Conservation (phyloP, 2,113 vertebrate species). For the Cephalopterus ornatus region DNA sequence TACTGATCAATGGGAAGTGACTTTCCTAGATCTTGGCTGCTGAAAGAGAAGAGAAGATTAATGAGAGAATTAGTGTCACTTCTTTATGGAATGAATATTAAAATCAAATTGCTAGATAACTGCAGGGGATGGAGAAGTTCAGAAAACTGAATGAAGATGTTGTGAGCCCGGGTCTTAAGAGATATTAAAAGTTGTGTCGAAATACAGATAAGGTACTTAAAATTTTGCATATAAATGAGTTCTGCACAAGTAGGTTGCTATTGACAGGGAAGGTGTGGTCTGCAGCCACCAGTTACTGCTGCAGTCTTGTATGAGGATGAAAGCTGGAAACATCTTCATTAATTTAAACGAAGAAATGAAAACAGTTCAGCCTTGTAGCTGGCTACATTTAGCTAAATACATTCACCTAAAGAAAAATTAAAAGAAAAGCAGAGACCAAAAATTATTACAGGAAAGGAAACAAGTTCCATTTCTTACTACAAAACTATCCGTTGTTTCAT, state of each 20-base stretch:
- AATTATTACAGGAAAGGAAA: background rate
- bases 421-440: too few relatives aligned
- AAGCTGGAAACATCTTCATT: background rate
- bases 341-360: background rate
- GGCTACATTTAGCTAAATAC: background rate
- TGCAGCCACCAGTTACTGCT: background rate
- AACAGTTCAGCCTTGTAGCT: background rate
- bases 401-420: background rate
- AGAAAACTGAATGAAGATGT: background rate
- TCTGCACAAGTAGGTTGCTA: background rate
- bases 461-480: background rate
- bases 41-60: slow-evolving; percentile 59
- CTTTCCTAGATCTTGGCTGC: slow-evolving; percentile 39
- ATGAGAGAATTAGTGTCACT: slow-evolving; percentile 39
- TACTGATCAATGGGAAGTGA: slow-evolving; percentile 49
- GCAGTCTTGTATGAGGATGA: background rate
- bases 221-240: background rate
- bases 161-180: background rate
- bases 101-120: slow-evolving; percentile 43
- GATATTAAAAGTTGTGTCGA: background rate
- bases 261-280: background rate
- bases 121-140: background rate
- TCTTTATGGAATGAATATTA: slow-evolving; percentile 23
- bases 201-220: background rate
- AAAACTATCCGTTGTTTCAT: background rate